Conservation (phyloP, 2,113 vertebrate genomes). For the Leucopternis melanops region DNA sequence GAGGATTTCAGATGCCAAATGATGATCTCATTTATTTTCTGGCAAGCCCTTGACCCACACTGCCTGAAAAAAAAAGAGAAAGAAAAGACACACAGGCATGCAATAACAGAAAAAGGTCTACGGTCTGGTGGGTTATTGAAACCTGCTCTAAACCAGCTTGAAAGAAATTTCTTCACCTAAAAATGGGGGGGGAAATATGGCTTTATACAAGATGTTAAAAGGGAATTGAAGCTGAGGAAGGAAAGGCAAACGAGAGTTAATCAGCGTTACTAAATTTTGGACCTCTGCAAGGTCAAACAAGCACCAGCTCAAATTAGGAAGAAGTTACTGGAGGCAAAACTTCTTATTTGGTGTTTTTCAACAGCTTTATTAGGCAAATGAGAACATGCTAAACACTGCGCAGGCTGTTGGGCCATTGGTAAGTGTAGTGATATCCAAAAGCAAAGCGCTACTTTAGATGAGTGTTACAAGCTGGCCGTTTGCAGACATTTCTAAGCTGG, state of each 20-base stretch:
- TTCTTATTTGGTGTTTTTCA: background rate
- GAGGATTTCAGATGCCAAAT: background rate
- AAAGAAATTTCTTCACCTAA: background rate
- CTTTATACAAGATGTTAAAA: background rate
- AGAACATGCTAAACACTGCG: background rate
- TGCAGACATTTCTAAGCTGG: background rate
- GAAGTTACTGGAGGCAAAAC: background rate
- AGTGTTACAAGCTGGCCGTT: background rate
- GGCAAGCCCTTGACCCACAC: background rate
- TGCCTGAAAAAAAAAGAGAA: background rate
- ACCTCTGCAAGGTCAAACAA: background rate
- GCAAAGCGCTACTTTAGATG: background rate
- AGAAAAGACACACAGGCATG: background rate
- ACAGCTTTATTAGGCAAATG: background rate
- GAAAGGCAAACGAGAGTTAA: background rate
- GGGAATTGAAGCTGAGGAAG: background rate
- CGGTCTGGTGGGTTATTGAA: background rate
- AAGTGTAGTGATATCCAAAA: background rate
- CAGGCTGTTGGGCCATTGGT: background rate
- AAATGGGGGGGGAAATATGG: rapidly evolving
- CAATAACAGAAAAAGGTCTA: background rate
- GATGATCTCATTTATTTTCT: background rate
- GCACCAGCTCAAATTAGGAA: background rate
- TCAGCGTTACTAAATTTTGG: background rate
- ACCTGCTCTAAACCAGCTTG: background rate